phyloP scores from a whole-genome alignment of 2,888 invertebrate genomes.

The Drosophila niveifrons region DNA sequence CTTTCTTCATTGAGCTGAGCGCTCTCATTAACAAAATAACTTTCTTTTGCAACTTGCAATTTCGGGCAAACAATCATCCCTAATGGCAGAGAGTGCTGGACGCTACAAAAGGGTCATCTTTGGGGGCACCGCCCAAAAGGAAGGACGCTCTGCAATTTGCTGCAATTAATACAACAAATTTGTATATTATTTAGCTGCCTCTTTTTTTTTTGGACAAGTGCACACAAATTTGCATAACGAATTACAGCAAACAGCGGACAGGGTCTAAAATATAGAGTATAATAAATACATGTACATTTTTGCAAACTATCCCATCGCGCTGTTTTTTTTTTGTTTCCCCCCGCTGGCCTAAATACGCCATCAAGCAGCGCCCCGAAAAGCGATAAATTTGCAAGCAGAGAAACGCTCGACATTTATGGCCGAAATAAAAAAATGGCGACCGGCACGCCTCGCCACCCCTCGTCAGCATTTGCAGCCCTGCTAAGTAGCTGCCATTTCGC shows the following conservation, averaged over 20 bases:
- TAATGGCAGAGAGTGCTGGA: background rate
- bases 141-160: slow-evolving; percentile 10
- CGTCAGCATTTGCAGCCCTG: background rate
- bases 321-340: background rate
- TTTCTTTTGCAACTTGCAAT: background rate
- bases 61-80: background rate
- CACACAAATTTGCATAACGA: slow-evolving; percentile 71
- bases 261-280: slow-evolving; percentile 57
- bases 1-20: too few species aligned
- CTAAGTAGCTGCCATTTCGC: slow-evolving; percentile 66
- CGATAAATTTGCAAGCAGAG: slow-evolving; percentile 78
- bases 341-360: slow-evolving; percentile 9
- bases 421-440: slow-evolving; percentile 21
- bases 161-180: slow-evolving; percentile 60
- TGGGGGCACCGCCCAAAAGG: background rate
- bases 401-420: slow-evolving; percentile 62
- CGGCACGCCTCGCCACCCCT: background rate
- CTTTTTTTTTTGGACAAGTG: slow-evolving; percentile 42
- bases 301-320: slow-evolving; percentile 1
- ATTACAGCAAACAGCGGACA: slow-evolving; percentile 35
- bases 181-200: slow-evolving; percentile 49
- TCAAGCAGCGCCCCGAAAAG: slow-evolving; percentile 51
- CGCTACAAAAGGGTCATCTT: background rate
- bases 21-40: background rate
- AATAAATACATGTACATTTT: slow-evolving; percentile 78